Percentiles rank a stretch among this genome's conserved stretches.
Conservation (phyloP, 2,113 vertebrate genomes). For the Colistium nudipinnis region DNA sequence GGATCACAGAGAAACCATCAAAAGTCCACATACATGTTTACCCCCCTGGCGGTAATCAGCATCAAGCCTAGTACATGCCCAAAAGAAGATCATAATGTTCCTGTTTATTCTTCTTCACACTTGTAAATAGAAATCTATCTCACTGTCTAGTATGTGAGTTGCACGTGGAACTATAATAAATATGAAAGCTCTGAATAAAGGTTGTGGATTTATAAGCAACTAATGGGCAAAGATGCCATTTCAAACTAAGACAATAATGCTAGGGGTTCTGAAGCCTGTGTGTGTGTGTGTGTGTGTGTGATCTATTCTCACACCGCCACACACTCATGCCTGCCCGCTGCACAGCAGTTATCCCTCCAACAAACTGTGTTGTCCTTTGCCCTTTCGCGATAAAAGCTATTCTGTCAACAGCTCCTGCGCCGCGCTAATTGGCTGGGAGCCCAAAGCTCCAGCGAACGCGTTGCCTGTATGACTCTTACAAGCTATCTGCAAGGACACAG, state of each 20-base stretch:
- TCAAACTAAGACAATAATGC: too few species aligned
- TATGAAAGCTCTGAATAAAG: too few species aligned
- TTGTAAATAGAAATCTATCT: too few species aligned
- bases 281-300: too few species aligned
- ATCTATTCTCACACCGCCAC: constrained; percentile 7
- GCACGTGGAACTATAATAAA: too few species aligned
- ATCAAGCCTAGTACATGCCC: too few species aligned
- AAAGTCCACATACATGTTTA: neutral
- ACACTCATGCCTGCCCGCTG: neutral
- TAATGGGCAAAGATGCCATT: too few species aligned
- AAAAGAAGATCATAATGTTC: too few species aligned
- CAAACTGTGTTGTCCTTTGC: neutral
- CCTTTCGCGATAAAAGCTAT: constrained; percentile 29
- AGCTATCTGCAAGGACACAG: neutral
- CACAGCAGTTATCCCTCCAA: constrained; percentile 7
- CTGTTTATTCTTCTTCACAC: too few species aligned
- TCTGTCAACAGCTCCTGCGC: constrained; percentile 9
- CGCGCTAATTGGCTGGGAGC: constrained; percentile 33
- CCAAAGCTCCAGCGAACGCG: constrained; percentile 24
- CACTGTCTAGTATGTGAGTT: too few species aligned
- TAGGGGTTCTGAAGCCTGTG: too few species aligned
- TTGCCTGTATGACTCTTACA: constrained; percentile 13
- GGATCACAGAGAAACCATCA: neutral
- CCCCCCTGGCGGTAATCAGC: neutral
- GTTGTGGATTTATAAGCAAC: too few species aligned